phyloP scores from a whole-genome alignment of 2,797 vertebrate species.

The Labeo calbasu region DNA sequence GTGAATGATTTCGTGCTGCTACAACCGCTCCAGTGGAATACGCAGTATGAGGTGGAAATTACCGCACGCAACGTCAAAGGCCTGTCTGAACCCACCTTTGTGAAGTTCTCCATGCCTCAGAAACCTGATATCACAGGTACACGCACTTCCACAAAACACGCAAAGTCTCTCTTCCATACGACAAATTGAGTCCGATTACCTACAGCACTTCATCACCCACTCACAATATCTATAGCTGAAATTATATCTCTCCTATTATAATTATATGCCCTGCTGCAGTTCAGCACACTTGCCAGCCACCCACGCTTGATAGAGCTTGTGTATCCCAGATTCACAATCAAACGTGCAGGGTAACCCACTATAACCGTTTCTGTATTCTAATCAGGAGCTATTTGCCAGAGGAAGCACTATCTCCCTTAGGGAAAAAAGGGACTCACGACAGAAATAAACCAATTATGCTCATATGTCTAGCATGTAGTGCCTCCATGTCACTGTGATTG shows the following conservation, averaged over 20 bases:
- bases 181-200: constrained; percentile 32
- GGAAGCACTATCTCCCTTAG: neutral
- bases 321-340: constrained; percentile 36
- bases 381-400: neutral
- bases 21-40: constrained; percentile 96
- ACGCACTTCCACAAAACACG: constrained; percentile 50
- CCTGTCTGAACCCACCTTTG: constrained; percentile 94
- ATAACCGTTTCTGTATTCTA: neutral
- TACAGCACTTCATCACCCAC: constrained; percentile 37
- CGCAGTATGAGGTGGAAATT: constrained; percentile 95
- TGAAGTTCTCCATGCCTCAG: constrained; percentile 97
- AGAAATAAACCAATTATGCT: neutral
- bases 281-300: constrained; percentile 20
- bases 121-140: constrained; percentile 97
- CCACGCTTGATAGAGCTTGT: constrained; percentile 26
- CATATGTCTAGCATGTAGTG: neutral
- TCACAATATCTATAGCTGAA: constrained; percentile 42
- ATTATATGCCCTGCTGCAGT: constrained; percentile 31
- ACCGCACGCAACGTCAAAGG: constrained; percentile 95
- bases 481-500: neutral
- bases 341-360: neutral
- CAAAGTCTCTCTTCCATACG: neutral
- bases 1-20: constrained; percentile 91
- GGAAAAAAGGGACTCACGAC: neutral
- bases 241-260: constrained; percentile 42